These are phyloP conservation scores for Drosophila sp. DNA, from an alignment of 1,140 invertebrate species.

Conservation along the genomic window DNA sequence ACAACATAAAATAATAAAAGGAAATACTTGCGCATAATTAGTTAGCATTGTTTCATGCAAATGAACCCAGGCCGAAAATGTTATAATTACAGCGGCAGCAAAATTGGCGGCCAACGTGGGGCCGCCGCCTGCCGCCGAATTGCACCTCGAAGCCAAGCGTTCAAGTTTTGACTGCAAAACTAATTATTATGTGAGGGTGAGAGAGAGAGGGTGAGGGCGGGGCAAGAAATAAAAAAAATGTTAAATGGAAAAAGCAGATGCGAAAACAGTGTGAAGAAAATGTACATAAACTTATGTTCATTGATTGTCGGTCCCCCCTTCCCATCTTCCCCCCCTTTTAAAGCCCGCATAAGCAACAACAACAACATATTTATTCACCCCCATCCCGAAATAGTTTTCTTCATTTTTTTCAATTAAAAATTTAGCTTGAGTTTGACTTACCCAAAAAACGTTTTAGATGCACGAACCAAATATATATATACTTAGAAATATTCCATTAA, in stretches of 20 bases:
- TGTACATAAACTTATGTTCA: neutral
- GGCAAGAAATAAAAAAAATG: neutral
- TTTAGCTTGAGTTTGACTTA: slow-evolving; percentile 28
- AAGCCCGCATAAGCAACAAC: slow-evolving; percentile 10
- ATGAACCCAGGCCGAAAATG: slow-evolving; percentile 12
- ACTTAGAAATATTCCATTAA: neutral
- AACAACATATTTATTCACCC: too few species aligned
- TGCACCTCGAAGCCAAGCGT: neutral
- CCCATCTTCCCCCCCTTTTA: neutral
- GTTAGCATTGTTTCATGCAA: slow-evolving; percentile 60
- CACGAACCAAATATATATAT: neutral
- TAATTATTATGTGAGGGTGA: neutral
- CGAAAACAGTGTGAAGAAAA: neutral
- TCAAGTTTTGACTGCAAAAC: neutral
- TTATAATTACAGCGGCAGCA: slow-evolving; percentile 66
- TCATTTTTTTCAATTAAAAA: slow-evolving; percentile 61
- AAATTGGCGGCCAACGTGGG: slow-evolving; percentile 22
- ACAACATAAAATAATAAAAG: neutral
- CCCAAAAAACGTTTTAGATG: neutral
- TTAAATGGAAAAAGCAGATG: slow-evolving; percentile 3
- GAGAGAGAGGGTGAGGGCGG: too few species aligned
- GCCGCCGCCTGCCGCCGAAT: neutral
- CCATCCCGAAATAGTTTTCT: too few species aligned
- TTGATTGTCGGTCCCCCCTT: neutral
- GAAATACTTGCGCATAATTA: slow-evolving; percentile 71